Base-by-base conservation (phyloP, 2,888 invertebrate genomes). In the Drosophila parthenogenetica region DNA sequence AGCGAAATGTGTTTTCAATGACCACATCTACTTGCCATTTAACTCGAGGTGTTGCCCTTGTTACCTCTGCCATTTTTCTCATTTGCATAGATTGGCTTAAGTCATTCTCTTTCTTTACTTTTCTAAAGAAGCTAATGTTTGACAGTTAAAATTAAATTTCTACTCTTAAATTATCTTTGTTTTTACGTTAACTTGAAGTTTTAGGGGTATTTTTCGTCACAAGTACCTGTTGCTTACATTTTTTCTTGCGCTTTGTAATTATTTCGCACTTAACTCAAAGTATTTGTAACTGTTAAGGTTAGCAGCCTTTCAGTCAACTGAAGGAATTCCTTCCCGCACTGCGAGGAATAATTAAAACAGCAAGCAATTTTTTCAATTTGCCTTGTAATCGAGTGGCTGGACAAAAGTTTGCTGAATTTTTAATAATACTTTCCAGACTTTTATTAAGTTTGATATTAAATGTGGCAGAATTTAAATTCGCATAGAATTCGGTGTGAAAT, bases 211-310 rank as follows among this genome's bases (percentile, higher is more conserved):
- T 13, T 2, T 1, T 3, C 3, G 45, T 17, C 11, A 0, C 1
- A 17, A 11, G 22, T n/a, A 43, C 2, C 10, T 5, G 22, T 8
- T 8, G 4, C 11, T 8, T 16, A 29, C 13, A 16, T 14, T 35
- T 54, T 49, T 48, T 42, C 19, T 25, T 48, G 43, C 45, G 62
- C 54, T 61, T 67, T 50, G 77, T 73, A 86, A 84, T 84, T 84
- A 84, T 83, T 86, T 83, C 25, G 66, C 70, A 79, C 80, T 88
- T 79, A 75, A 46, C 55, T 63, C 59, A 8, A 83, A 78, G 69
- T 72, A 80, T 77, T 72, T 69, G 48, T 40, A 57, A 67, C 58
- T 62, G 64, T 35, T 49, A 17, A 62, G 53, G 48, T 51, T 45
- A 37, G 55, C 32, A 40, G 16, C 7, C n/a, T n/a, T n/a, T n/a